Conservation (phyloP, 2,888 invertebrate genomes). For the Allolobophora icterica region DNA sequence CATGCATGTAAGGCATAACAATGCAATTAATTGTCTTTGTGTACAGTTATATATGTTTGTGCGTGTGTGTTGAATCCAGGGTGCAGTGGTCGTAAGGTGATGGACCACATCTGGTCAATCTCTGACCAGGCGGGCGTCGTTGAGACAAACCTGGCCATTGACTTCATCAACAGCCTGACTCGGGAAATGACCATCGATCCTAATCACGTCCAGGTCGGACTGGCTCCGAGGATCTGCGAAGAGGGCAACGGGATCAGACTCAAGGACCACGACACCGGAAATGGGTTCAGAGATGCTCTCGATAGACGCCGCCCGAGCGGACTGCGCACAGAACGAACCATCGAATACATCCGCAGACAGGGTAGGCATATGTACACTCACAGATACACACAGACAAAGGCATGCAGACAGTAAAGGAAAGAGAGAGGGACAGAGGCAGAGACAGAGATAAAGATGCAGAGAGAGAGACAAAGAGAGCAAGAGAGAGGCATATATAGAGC, state of each 20-base stretch:
- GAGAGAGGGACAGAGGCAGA: too few species aligned
- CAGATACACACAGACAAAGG: too few species aligned
- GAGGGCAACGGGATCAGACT: slow-evolving; percentile 5
- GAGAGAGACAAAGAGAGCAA: too few species aligned
- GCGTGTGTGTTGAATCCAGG: background rate
- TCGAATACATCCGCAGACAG: background rate
- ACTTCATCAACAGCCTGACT: background rate
- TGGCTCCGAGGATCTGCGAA: slow-evolving; percentile 26
- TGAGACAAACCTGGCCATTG: background rate
- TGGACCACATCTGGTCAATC: slow-evolving; percentile 33
- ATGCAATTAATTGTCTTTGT: background rate
- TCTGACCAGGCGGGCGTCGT: slow-evolving; percentile 24
- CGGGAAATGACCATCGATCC: slow-evolving; percentile 26
- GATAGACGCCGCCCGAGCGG: background rate
- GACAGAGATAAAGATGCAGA: too few species aligned
- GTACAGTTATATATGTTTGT: background rate
- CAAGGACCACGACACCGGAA: slow-evolving; percentile 14
- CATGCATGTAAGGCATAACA: too few species aligned
- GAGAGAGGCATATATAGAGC: too few species aligned
- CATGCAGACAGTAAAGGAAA: background rate
- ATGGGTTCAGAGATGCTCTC: background rate
- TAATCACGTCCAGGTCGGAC: slow-evolving; percentile 22
- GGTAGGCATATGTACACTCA: background rate
- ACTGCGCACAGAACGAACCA: background rate
- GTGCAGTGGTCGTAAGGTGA: background rate